Evolutionary conservation across 2,888 invertebrate species (phyloP).

Genomic region (Alitta virens): DNA sequence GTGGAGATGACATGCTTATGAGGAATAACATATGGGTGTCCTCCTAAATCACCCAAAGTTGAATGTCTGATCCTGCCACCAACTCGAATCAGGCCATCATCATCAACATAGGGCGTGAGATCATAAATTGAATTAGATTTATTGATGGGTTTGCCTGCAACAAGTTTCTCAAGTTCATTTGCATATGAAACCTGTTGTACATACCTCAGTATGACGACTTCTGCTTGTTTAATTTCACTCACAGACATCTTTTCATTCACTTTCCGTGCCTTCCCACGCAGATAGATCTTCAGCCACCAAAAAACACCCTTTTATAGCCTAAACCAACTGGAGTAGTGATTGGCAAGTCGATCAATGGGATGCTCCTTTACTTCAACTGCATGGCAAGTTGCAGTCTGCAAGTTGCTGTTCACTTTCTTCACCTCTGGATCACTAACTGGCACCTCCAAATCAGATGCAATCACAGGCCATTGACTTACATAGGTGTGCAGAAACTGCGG

Average conservation of each 20-base stretch:
- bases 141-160: too few species aligned
- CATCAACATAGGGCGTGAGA: conserved; percentile 21
- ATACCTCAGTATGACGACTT: not conserved
- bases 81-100: conserved; percentile 20
- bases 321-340: conserved; percentile 13
- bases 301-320: not conserved
- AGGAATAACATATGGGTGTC: conserved; percentile 19
- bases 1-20: conserved; percentile 8
- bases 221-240: conserved; percentile 6
- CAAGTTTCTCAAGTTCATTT: not conserved
- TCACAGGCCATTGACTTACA: not conserved
- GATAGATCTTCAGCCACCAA: not conserved
- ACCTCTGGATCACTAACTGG: conserved; percentile 7
- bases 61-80: conserved; percentile 18
- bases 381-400: not conserved
- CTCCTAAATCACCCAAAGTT: conserved; percentile 1
- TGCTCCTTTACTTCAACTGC: not conserved
- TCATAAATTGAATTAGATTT: too few species aligned
- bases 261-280: not conserved
- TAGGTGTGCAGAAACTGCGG: conserved; percentile 22
- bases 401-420: not conserved
- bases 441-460: not conserved
- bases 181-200: conserved; percentile 9
- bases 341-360: not conserved
- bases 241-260: not conserved